phyloP scores from a whole-genome alignment of 2,888 invertebrate genomes.

The Phrixothrix hirtus region DNA sequence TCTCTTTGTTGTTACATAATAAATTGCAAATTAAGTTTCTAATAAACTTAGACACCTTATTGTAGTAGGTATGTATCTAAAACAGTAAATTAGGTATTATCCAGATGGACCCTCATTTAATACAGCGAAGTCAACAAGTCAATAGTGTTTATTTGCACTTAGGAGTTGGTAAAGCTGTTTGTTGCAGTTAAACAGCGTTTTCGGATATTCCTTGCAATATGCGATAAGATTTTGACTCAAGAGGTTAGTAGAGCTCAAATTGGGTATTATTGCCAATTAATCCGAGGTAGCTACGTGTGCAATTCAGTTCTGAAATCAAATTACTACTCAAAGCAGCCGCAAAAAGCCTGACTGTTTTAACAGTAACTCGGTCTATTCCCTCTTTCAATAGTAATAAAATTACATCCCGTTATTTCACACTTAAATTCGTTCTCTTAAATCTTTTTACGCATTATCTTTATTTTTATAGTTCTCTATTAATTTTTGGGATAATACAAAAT shows the following conservation, averaged over 20 bases:
- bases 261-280: conserved; percentile 33
- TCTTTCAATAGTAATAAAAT: conserved; percentile 28
- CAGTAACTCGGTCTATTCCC: conserved; percentile 26
- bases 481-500: no score
- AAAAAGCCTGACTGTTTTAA: conserved; percentile 23
- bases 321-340: conserved; percentile 31
- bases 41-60: no score
- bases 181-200: conserved; percentile 11
- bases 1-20: no score
- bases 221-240: conserved; percentile 24
- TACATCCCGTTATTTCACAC: conserved; percentile 19
- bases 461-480: no score
- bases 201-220: conserved; percentile 21
- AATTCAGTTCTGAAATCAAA: conserved; percentile 30
- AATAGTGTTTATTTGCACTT: conserved; percentile 17
- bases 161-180: conserved; percentile 6
- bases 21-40: no score
- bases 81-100: no score
- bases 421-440: conserved; percentile 7
- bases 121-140: no score
- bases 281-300: conserved; percentile 29
- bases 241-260: conserved; percentile 23
- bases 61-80: no score
- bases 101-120: no score
- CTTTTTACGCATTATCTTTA: no score